Conservation (phyloP, 2,797 vertebrate species). For the Bradypodion ventrale region DNA sequence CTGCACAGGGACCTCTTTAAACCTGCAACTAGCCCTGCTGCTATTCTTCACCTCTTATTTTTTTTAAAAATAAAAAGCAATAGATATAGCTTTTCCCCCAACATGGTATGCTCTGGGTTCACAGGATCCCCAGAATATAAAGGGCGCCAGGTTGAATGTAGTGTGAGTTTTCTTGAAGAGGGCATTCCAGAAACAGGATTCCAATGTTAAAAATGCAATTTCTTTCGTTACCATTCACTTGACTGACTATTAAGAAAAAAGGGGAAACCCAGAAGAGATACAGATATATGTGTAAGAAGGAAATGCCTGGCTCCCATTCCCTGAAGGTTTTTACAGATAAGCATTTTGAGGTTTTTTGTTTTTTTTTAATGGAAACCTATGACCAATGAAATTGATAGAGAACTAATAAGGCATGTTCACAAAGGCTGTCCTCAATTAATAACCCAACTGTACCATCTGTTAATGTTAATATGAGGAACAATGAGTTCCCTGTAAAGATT, state of each 20-base stretch:
- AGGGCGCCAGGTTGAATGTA: too few species aligned
- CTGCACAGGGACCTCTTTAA: background rate
- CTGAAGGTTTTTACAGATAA: background rate
- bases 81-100: background rate
- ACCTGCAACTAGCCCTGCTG: background rate
- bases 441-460: too few species aligned
- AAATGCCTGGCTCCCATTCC: background rate
- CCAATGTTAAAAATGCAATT: too few species aligned
- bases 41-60: background rate
- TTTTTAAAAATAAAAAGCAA: background rate
- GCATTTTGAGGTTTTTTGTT: background rate
- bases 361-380: background rate
- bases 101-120: background rate
- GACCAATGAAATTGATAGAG: background rate
- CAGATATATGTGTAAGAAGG: background rate
- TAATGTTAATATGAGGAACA: background rate
- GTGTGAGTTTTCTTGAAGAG: too few species aligned
- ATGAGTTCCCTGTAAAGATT: background rate
- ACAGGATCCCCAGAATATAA: too few species aligned
- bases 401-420: background rate
- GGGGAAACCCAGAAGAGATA: too few species aligned
- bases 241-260: too few species aligned
- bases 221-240: too few species aligned
- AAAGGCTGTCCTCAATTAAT: background rate
- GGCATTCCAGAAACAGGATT: too few species aligned